Conservation (phyloP, 2,113 vertebrate species). For the Theropithecus gelada region DNA sequence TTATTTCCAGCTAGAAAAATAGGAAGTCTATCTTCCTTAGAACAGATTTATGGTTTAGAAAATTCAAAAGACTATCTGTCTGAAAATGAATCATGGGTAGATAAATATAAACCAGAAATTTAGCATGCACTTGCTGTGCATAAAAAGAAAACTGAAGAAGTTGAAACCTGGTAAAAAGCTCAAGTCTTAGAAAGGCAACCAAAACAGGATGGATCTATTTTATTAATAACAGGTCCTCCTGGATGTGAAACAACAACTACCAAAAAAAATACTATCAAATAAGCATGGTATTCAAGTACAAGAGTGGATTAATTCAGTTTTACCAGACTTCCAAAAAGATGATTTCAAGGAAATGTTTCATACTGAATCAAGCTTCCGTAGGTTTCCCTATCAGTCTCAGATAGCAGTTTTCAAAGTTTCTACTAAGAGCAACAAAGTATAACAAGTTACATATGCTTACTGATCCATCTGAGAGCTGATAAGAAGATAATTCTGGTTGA, state of each 20-base stretch:
- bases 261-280: slow-evolving; percentile 88
- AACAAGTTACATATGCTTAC: slow-evolving; percentile 92
- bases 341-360: slow-evolving; percentile 83
- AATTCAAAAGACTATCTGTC: slow-evolving; percentile 53
- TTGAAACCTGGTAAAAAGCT: slow-evolving; percentile 92
- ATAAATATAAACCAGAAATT: slow-evolving; percentile 88
- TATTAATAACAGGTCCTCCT: slow-evolving; percentile 93
- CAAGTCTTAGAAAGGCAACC: slow-evolving; percentile 79
- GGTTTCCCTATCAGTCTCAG: slow-evolving; percentile 88
- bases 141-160: slow-evolving; percentile 97
- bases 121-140: slow-evolving; percentile 94
- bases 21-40: slow-evolving; percentile 51
- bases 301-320: slow-evolving; percentile 94
- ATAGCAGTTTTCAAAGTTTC: slow-evolving; percentile 90
- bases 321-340: slow-evolving; percentile 84
- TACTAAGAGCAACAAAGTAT: slow-evolving; percentile 95
- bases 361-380: slow-evolving; percentile 83
- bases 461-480: slow-evolving; percentile 82
- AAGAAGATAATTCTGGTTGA: slow-evolving; percentile 94
- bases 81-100: slow-evolving; percentile 91
- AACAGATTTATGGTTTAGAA: slow-evolving; percentile 47
- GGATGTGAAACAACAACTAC: slow-evolving; percentile 96
- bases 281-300: slow-evolving; percentile 90
- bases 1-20: slow-evolving; percentile 82
- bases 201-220: slow-evolving; percentile 88